Base-by-base conservation (phyloP, 2,888 invertebrate species). In the Leptura quadrifasciata region DNA sequence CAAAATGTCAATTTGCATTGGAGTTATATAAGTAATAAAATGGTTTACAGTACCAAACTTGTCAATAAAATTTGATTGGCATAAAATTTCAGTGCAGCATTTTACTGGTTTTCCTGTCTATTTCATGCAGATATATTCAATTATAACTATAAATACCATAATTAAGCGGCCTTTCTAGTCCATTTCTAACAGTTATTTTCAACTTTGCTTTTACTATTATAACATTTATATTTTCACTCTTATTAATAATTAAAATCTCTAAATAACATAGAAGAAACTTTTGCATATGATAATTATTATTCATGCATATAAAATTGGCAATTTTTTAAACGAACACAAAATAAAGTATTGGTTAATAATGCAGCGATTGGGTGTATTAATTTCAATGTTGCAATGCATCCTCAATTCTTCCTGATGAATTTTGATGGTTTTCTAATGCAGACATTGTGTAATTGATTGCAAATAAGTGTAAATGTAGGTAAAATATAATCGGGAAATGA, bases 341-440 rank as follows among this genome's bases (percentile, higher is more conserved):
- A 27, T 67, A n/a, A 67, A 20, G 4, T 57, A 55, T 69, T 17
- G 27, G 58, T 35, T n/a, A 68, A 27, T 24, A 39, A 35, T 20
- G 69, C 21, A 58, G 8, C 57, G 5, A 47, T 39, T 31, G 24
- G 21, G 58, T 20, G 21, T 58, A 69, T 58, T 69, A 69, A 35
- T 39, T 69, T 69, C n/a, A 9, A 8, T 39, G 39, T 58, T 27
- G 69, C 60, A 68, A 27, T 55, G 60, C 35, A 52, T n/a, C 58
- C 58, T 17, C 47, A 2, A n/a, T 2, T 60, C 15, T 58, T 69
- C 57, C 31, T 35, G 24, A 0, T 69, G 69, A 69, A 69, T 69
- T 58, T 69, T 58, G 47, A 69, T 69, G 69, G 17, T 39, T 9
- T 8, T 31, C 12, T 31, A 60, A 54, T 8, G 31, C 35, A 27